Base-by-base conservation (phyloP, 1,140 invertebrate genomes). In the Formica selysi region DNA sequence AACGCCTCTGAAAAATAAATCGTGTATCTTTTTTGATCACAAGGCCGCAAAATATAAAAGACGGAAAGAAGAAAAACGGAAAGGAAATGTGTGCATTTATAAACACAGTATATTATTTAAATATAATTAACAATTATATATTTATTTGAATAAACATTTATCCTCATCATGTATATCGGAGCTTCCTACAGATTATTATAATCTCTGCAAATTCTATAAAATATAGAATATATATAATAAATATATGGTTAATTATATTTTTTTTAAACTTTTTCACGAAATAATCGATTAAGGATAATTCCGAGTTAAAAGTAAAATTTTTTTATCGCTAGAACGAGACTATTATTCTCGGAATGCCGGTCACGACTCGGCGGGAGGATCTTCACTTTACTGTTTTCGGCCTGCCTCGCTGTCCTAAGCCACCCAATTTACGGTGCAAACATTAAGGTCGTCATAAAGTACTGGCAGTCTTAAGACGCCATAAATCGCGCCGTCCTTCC, bases 381-480 rank as follows among this genome's bases (percentile, higher is more conserved):
- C 87, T 74, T 76, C 78, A 36, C 61, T 91, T 90, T 86, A 86
- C 89, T 80, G 84, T 91, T 89, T 90, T 91, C 76, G 86, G 85
- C 76, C 54, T 65, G 78, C 73, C 57, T 76, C 59, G 85, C 76
- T 80, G 84, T 84, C 67, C 62, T 87, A 86, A 91, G 87, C 89
- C 57, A 81, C 74, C 89, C 87, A 91, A 91, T 91, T 91, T 91
- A 90, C 89, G 87, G 87, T 89, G 90, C 89, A 91, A 91, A 91
- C 90, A 91, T 90, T 91, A 91, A 91, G 85, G 90, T 87, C 85
- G 87, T 91, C 89, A 88, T 91, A 90, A 90, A 90, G 89, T 88
- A 88, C 71, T 62, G 76, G 88, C 79, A 87, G 88, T 89, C 86
- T 90, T 90, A 90, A 89, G 88, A 79, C 88, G 86, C 86, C 61